A percentile compares a stretch with the other conserved stretches of the same genome.
phyloP scores from a whole-genome alignment of 1,140 invertebrate genomes.

The Sesamia nonagrioides region DNA sequence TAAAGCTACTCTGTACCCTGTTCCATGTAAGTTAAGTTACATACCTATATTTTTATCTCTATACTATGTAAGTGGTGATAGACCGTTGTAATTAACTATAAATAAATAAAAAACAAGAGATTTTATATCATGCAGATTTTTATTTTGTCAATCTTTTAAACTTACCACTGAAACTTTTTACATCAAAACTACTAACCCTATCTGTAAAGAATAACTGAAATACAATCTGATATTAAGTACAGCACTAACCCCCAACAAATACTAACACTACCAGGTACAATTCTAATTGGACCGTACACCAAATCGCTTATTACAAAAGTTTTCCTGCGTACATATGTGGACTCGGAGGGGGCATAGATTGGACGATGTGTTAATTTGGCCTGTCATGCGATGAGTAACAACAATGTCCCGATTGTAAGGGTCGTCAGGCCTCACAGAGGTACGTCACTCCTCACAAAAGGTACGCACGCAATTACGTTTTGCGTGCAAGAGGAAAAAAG shows the following conservation, averaged over 20 bases:
- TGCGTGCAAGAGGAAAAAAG: constrained; percentile 34
- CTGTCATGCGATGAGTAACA: constrained; percentile 81
- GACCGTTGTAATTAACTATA: too few relatives aligned
- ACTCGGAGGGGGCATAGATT: constrained; percentile 61
- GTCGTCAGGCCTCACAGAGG: constrained; percentile 29
- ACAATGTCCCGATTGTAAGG: constrained; percentile 65
- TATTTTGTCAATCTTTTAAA: too few relatives aligned
- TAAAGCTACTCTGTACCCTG: too few relatives aligned
- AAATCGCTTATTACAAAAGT: constrained; percentile 49
- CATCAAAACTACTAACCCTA: too few relatives aligned
- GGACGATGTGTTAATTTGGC: constrained; percentile 81
- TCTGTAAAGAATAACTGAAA: too few relatives aligned
- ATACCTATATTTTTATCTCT: too few relatives aligned
- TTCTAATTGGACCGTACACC: constrained; percentile 31
- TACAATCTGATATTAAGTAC: not conserved
- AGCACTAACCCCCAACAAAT: not conserved
- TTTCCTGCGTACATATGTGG: constrained; percentile 44
- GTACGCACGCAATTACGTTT: constrained; percentile 41
- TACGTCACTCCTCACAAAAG: constrained; percentile 54
- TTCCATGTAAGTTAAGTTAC: too few relatives aligned
- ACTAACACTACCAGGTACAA: constrained; percentile 20
- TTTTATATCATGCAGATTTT: too few relatives aligned
- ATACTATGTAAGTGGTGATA: too few relatives aligned
- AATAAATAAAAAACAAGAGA: too few relatives aligned
- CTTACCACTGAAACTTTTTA: too few relatives aligned